These are phyloP conservation scores for Gallinago stenura DNA, from an alignment of 2,797 vertebrate species.

Conservation along the genomic window DNA sequence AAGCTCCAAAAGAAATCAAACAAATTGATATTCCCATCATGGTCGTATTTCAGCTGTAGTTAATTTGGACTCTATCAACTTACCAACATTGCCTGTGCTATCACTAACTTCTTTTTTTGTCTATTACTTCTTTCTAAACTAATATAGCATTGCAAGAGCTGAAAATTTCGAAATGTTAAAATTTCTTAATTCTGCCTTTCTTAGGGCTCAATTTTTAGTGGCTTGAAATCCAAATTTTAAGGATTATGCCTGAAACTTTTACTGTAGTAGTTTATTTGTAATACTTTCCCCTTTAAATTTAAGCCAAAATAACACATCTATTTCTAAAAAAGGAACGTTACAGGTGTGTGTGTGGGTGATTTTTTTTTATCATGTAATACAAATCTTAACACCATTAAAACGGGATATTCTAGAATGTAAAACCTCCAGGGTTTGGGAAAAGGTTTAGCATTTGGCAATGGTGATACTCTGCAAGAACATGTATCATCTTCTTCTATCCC, in stretches of 20 bases:
- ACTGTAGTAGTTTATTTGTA: background rate
- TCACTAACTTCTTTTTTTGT: background rate
- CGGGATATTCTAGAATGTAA: background rate
- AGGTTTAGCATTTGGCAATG: background rate
- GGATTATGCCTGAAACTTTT: background rate
- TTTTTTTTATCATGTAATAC: background rate
- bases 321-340: background rate
- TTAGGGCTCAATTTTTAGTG: background rate
- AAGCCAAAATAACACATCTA: background rate
- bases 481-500: background rate
- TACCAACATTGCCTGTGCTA: background rate
- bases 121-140: background rate
- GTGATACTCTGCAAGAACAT: background rate
- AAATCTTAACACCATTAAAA: background rate
- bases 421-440: background rate
- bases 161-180: background rate
- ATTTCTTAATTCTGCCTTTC: background rate
- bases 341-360: accelerated
- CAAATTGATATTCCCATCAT: background rate
- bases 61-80: background rate
- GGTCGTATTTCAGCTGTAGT: background rate
- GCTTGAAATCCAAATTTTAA: background rate
- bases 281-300: background rate
- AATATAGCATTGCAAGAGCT: background rate
- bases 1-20: background rate